phyloP scores from a whole-genome alignment of 1,140 invertebrate species.

The Rhynchophorus ferrugineus region DNA sequence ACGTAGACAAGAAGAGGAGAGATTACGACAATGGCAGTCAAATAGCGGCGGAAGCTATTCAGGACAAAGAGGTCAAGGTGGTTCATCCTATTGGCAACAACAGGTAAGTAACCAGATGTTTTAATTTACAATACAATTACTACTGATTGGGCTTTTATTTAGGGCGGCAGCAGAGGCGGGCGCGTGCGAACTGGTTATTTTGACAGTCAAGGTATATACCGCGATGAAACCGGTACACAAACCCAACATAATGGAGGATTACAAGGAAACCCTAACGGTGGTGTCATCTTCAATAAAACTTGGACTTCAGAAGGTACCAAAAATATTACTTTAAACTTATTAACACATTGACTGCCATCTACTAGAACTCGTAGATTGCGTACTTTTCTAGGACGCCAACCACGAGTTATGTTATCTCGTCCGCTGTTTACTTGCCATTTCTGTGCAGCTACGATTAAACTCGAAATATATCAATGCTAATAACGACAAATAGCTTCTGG shows the following conservation, averaged over 20 bases:
- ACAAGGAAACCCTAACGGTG: neutral
- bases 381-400: too few relatives aligned
- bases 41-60: slow-evolving; percentile 2
- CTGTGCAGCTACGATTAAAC: too few relatives aligned
- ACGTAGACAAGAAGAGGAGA: slow-evolving; percentile 12
- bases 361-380: too few relatives aligned
- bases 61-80: slow-evolving; percentile 9
- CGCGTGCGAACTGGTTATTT: slow-evolving; percentile 9
- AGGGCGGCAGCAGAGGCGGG: neutral
- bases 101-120: neutral
- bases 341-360: too few relatives aligned
- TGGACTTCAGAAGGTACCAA: neutral
- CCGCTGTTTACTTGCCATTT: too few relatives aligned
- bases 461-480: too few relatives aligned
- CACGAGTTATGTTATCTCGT: too few relatives aligned
- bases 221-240: neutral
- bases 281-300: neutral
- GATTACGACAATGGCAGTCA: slow-evolving; percentile 8
- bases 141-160: too few relatives aligned
- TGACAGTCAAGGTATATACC: slow-evolving; percentile 9
- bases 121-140: neutral
- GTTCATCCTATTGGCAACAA: neutral
- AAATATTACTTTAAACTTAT: neutral
- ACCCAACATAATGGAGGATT: neutral
- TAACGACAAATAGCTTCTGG: too few relatives aligned